These are phyloP conservation scores for Panulirus ornatus DNA, from an alignment of 1,140 invertebrate species.

Conservation along the genomic window DNA sequence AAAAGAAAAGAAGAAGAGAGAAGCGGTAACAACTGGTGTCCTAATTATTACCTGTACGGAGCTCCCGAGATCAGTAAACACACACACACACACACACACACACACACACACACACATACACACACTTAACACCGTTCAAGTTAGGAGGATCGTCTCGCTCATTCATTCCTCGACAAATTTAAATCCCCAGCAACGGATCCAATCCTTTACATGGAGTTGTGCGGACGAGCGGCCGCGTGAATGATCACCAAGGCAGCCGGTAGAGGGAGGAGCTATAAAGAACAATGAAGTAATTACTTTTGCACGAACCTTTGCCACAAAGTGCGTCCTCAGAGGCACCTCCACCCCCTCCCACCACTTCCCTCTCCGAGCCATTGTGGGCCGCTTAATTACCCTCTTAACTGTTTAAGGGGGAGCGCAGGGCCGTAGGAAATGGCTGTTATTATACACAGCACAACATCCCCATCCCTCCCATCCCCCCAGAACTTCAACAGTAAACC, in stretches of 20 bases:
- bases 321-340: slow-evolving; percentile 31
- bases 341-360: slow-evolving; percentile 27
- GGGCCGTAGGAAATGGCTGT: background rate
- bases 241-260: background rate
- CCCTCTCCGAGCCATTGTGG: slow-evolving; percentile 37
- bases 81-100: too few relatives aligned
- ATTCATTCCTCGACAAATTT: background rate
- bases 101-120: too few relatives aligned
- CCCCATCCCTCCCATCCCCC: too few relatives aligned
- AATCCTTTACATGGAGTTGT: background rate
- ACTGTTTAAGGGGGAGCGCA: slow-evolving; percentile 12
- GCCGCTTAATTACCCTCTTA: slow-evolving; percentile 42
- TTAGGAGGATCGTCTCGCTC: too few relatives aligned
- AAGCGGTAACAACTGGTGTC: too few relatives aligned
- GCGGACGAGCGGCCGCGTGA: background rate
- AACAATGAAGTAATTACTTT: slow-evolving; percentile 54
- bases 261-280: slow-evolving; percentile 30
- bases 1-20: too few relatives aligned
- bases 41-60: too few relatives aligned
- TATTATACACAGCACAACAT: background rate
- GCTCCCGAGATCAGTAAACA: too few relatives aligned
- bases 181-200: background rate
- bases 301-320: slow-evolving; percentile 50
- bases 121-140: too few relatives aligned
- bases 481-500: background rate